Base-by-base conservation (phyloP, 2,888 invertebrate genomes). In the Sinhomidia bicolor region DNA sequence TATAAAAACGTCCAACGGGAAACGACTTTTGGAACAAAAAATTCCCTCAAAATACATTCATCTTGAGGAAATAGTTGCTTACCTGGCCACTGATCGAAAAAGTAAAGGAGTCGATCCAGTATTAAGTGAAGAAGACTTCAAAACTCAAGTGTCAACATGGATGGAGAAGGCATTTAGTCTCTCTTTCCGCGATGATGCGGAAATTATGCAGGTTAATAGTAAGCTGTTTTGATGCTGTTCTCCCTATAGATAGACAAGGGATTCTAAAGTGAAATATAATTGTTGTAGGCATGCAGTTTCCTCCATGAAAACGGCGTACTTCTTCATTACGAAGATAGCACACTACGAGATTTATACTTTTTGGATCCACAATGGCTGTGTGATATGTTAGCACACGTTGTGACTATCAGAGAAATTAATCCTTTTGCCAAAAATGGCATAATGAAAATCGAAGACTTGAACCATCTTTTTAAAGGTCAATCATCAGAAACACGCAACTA, bases 291-390 rank as follows among this genome's bases (percentile, higher is more conserved):
- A 0, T 99, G 99, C 0, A 95, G 98, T 93, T 99, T 99, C 94
- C 95, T 99, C 0, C 99, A 99, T 93, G 99, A 99, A 93, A 99
- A 99, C 93, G 99, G 98, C 47, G 98, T 99, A 1, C 94, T 99
- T 9, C 95, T 99, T 0, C 98, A 98, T 93, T 98, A 98, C 93
- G 98, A 98, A 92, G 99, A 99, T 93, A 98, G 98, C 0, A 97
- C 98, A 0, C 94, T 99, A 1, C 97, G 98, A 93, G 99, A 99
- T 94, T 95, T 99, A 78, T 99, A 99, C 94, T 99, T 99, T 94
- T 94, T 99, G 65, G 97, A 99, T 93, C 99, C 99, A 0, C 99
- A 99, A 93, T 99, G 99, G 99, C 95, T 99, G 60, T 99, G 99
- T 94, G 99, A 99, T 93, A 97, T 99, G 95, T 94, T 99, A 54